These are phyloP conservation scores for Butastur rufipennis DNA, from an alignment of 2,113 vertebrate species.

Conservation along the genomic window DNA sequence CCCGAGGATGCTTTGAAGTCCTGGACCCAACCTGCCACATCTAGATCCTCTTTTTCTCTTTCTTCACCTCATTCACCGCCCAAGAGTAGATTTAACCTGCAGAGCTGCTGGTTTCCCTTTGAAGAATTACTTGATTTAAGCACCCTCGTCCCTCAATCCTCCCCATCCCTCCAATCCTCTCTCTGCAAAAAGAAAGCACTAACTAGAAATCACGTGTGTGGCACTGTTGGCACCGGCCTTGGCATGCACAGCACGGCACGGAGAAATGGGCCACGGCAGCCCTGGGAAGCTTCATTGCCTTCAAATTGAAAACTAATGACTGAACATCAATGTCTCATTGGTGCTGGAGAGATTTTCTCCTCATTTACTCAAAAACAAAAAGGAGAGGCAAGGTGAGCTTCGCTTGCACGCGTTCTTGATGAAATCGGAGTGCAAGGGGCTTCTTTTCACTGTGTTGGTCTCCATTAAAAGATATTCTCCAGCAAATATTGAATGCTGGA, in stretches of 20 bases:
- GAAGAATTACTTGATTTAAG: neutral
- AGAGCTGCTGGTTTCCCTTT: neutral
- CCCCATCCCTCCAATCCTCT: neutral
- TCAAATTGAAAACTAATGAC: neutral
- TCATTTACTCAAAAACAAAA: neutral
- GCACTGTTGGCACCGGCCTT: neutral
- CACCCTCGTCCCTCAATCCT: accelerated
- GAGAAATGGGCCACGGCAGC: accelerated
- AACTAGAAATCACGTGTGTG: neutral
- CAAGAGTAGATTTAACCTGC: neutral
- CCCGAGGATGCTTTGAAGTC: neutral
- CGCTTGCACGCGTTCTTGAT: neutral
- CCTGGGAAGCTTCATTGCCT: neutral
- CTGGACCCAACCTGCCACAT: neutral
- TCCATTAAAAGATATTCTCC: neutral
- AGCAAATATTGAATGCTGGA: neutral
- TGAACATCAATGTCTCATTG: neutral
- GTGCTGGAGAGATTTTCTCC: neutral
- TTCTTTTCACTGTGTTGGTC: neutral
- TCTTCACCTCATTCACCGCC: neutral
- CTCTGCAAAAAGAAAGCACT: neutral
- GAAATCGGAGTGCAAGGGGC: neutral
- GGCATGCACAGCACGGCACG: neutral
- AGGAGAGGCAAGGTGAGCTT: neutral
- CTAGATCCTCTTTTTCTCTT: neutral